phyloP scores from a whole-genome alignment of 2,888 invertebrate species.

The Phyto melanocephala region DNA sequence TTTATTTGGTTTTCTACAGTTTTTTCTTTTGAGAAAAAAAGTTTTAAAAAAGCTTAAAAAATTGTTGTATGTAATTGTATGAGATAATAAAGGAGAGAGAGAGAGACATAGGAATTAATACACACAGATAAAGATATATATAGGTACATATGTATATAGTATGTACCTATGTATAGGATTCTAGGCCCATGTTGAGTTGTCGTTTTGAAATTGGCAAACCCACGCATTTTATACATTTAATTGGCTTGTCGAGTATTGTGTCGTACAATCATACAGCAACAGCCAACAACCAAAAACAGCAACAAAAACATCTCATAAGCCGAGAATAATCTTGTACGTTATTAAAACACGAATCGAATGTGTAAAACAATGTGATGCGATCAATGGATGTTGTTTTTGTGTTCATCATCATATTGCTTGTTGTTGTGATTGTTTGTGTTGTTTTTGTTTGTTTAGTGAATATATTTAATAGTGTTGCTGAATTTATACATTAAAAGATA shows the following conservation, averaged over 20 bases:
- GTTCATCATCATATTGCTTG: not conserved
- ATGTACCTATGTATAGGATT: not conserved
- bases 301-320: constrained; percentile 15
- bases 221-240: constrained; percentile 73
- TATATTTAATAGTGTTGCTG: constrained; percentile 37
- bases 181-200: constrained; percentile 59
- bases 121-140: too few relatives aligned
- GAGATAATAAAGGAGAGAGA: not conserved
- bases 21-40: constrained; percentile 6
- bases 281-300: not conserved
- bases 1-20: too few relatives aligned
- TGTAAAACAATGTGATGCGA: constrained; percentile 65
- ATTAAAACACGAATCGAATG: constrained; percentile 63
- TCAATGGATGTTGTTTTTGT: constrained; percentile 45
- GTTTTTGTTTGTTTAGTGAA: not conserved
- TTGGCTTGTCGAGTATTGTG: constrained; percentile 75
- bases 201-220: constrained; percentile 66
- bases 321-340: constrained; percentile 58
- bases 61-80: not conserved
- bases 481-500: constrained; percentile 49
- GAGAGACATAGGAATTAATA: too few relatives aligned
- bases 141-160: too few relatives aligned
- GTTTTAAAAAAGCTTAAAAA: constrained; percentile 33
- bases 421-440: constrained; percentile 25
- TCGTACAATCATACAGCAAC: constrained; percentile 55